phyloP scores from a whole-genome alignment of 2,797 vertebrate genomes.

The Sciurus carolinensis region DNA sequence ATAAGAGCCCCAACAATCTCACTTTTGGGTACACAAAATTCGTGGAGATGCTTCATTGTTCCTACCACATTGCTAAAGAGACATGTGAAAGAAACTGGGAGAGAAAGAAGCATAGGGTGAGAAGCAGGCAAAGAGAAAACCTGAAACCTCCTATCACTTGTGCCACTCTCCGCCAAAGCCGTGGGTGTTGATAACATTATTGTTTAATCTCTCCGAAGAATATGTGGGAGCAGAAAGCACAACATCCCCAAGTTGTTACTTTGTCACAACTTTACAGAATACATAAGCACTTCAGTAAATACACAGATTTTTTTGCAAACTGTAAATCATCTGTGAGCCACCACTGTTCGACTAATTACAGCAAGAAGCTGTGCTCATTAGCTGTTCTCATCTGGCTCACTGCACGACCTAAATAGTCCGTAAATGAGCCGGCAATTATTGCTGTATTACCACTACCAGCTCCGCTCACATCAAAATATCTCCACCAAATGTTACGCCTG shows the following conservation, averaged over 20 bases:
- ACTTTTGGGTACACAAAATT: conserved; percentile 14
- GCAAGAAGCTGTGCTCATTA: conserved; percentile 98
- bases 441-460: conserved; percentile 93
- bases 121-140: conserved; percentile 52
- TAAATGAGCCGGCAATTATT: conserved; percentile 97
- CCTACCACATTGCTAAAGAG: conserved; percentile 61
- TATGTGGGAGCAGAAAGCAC: conserved; percentile 85
- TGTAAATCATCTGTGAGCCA: conserved; percentile 94
- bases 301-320: conserved; percentile 91
- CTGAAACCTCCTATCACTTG: conserved; percentile 66
- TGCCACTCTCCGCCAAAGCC: conserved; percentile 58
- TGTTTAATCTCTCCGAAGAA: conserved; percentile 80
- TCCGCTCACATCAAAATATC: conserved; percentile 93
- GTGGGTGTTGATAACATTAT: conserved; percentile 78
- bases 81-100: conserved; percentile 50
- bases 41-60: not conserved
- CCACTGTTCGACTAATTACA: conserved; percentile 95
- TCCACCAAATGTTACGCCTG: conserved; percentile 93
- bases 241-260: conserved; percentile 84
- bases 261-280: conserved; percentile 86
- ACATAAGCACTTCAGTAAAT: conserved; percentile 89
- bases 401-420: conserved; percentile 96
- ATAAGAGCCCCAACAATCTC: not conserved
- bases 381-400: conserved; percentile 96
- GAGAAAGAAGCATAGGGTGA: not conserved